Conservation (phyloP, 2,888 invertebrate genomes). For the Diplazon laetatorius region DNA sequence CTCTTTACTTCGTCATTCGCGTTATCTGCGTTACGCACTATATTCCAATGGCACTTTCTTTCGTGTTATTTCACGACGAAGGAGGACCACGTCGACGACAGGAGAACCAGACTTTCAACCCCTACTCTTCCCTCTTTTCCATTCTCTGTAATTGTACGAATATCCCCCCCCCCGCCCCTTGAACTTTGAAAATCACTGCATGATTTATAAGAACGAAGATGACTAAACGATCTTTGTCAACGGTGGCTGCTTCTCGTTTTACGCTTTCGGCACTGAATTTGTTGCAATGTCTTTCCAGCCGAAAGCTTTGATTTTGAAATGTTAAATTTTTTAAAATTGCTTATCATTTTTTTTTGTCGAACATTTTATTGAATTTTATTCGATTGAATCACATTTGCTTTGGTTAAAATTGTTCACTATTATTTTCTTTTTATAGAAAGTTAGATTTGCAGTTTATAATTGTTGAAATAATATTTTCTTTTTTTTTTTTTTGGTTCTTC, state of each 20-base stretch:
- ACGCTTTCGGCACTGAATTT: neutral
- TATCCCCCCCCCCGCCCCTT: conserved; percentile 51
- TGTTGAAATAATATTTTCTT: no score
- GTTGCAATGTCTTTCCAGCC: neutral
- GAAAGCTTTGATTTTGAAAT: no score
- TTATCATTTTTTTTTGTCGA: no score
- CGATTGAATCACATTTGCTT: no score
- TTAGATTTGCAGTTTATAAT: no score
- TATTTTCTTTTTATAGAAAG: no score
- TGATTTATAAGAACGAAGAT: conserved; percentile 66
- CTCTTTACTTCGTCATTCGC: conserved; percentile 58
- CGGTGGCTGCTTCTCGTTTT: neutral
- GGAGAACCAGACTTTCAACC: neutral
- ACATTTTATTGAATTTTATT: no score
- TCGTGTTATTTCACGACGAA: conserved; percentile 39
- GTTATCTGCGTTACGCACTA: conserved; percentile 25
- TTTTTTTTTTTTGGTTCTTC: no score
- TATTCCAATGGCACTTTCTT: conserved; percentile 16
- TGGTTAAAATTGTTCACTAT: no score
- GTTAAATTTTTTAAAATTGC: no score
- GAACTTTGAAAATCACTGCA: conserved; percentile 67
- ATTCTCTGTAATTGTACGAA: conserved; percentile 74
- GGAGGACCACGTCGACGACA: conserved; percentile 1
- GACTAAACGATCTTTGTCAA: conserved; percentile 7
- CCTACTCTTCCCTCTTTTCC: conserved; percentile 2